Conservation (phyloP, 2,797 vertebrate species). For the Parauchenoglanis punctatus region DNA sequence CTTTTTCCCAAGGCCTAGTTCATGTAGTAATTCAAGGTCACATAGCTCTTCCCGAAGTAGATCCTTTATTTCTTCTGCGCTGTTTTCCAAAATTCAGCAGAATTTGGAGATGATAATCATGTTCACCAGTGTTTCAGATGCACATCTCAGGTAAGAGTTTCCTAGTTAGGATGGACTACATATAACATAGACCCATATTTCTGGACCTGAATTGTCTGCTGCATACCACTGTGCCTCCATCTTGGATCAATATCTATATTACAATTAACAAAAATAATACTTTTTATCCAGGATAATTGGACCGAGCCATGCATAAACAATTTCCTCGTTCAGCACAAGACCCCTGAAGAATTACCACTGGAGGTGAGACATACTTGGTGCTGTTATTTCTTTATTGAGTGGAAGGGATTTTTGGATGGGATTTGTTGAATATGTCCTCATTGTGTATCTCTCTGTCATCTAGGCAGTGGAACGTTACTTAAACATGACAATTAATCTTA, state of each 20-base stretch:
- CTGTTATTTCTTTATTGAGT: not conserved
- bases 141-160: not conserved
- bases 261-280: too few relatives aligned
- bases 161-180: too few relatives aligned
- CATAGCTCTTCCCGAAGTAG: not conserved
- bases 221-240: too few relatives aligned
- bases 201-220: too few relatives aligned
- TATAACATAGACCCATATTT: too few relatives aligned
- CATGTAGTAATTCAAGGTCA: not conserved
- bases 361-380: not conserved
- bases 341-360: not conserved
- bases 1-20: not conserved
- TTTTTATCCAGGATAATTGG: not conserved
- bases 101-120: not conserved
- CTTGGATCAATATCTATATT: too few relatives aligned
- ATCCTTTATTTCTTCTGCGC: not conserved
- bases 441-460: not conserved
- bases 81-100: not conserved
- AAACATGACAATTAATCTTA: slow-evolving; percentile 45
- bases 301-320: not conserved
- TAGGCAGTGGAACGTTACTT: slow-evolving; percentile 20
- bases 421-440: not conserved
- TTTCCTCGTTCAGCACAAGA: not conserved
- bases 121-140: not conserved
- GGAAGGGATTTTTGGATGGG: too few relatives aligned